Evolutionary conservation across 1,140 invertebrate genomes (phyloP).

Genomic region (Heliothis subflexa): DNA sequence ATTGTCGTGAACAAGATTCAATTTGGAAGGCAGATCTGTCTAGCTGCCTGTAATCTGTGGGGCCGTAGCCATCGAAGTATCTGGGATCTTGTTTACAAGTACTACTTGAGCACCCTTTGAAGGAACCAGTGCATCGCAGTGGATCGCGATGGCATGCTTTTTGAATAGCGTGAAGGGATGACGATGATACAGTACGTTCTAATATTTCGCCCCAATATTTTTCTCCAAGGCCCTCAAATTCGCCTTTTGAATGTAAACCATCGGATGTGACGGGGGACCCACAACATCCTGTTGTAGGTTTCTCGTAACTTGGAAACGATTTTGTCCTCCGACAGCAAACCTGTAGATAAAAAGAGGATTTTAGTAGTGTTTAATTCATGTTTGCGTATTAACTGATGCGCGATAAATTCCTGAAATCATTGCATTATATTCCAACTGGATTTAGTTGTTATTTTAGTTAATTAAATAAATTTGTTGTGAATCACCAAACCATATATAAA

Average conservation of each 20-base stretch:
- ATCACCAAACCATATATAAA: too few relatives aligned
- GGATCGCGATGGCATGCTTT: conserved; percentile 85
- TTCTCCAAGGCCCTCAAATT: conserved; percentile 90
- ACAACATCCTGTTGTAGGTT: conserved; percentile 79
- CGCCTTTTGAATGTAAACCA: conserved; percentile 85
- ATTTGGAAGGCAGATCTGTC: conserved; percentile 84
- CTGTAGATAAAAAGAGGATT: conserved; percentile 62
- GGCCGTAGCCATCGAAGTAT: conserved; percentile 80
- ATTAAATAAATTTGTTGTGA: too few relatives aligned
- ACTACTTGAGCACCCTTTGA: conserved; percentile 78
- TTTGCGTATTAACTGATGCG: too few relatives aligned
- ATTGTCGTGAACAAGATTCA: conserved; percentile 81
- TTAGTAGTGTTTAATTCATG: neutral
- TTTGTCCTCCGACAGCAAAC: conserved; percentile 81
- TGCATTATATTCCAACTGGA: too few relatives aligned
- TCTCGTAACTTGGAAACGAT: conserved; percentile 79
- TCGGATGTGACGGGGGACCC: conserved; percentile 81
- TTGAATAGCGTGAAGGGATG: conserved; percentile 89
- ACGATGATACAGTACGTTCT: conserved; percentile 90
- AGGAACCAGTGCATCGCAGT: conserved; percentile 79
- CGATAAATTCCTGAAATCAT: too few relatives aligned
- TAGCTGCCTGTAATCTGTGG: conserved; percentile 78
- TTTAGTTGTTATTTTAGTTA: too few relatives aligned
- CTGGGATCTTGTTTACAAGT: conserved; percentile 79
- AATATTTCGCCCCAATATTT: conserved; percentile 92